These are phyloP conservation scores for Engraulis encrasicolus DNA, from an alignment of 2,113 vertebrate genomes.

Conservation along the genomic window DNA sequence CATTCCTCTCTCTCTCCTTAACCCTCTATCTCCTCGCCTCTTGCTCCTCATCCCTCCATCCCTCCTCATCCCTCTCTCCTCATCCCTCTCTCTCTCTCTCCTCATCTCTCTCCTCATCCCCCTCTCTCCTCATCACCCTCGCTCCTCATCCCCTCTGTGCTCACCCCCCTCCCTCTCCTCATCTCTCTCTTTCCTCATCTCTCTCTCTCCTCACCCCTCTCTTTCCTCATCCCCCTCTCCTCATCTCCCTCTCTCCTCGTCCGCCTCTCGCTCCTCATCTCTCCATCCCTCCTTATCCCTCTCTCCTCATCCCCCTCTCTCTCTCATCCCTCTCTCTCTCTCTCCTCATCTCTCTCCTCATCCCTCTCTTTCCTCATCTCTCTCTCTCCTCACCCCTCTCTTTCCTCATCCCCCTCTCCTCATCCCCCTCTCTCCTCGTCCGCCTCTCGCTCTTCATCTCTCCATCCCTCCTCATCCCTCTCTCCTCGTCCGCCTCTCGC, in stretches of 20 bases:
- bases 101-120: background rate
- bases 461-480: background rate
- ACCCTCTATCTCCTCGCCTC: too few species aligned
- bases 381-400: too few species aligned
- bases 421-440: background rate
- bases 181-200: background rate
- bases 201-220: background rate
- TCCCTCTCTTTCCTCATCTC: too few species aligned
- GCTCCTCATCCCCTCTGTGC: too few species aligned
- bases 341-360: too few species aligned
- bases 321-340: too few species aligned
- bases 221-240: background rate
- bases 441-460: too few species aligned
- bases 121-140: too few species aligned
- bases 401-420: too few species aligned
- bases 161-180: too few species aligned
- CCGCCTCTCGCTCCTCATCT: too few species aligned
- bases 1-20: background rate
- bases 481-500: background rate
- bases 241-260: too few species aligned
- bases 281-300: background rate
- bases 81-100: background rate
- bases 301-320: background rate
- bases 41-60: background rate
- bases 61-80: background rate